Evolutionary conservation across 2,113 vertebrate genomes (phyloP), one percentile per base, ranked within the genome.

Genomic region (Tachysurus fulvidraco): DNA sequence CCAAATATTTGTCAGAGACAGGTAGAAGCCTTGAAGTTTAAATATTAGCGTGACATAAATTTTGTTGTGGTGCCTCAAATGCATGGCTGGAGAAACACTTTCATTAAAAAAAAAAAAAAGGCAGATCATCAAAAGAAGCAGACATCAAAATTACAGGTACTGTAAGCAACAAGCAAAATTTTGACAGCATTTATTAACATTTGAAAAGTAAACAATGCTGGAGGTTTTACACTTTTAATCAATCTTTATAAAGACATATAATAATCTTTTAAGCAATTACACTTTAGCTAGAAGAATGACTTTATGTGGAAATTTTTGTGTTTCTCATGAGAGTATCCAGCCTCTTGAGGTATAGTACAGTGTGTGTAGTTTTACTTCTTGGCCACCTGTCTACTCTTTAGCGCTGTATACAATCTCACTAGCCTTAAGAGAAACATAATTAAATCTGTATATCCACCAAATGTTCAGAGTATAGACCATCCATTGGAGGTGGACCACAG

Each of bases 341-440:
- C 91, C 88, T 92, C 46, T 89, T 78, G 82, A 85, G 85, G 36
- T 73, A 67, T 57, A 79, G 0, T 83, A 44, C n/a, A 74, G 36
- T 52, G 55, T 84, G 80, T 21, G 55, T 69, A 69, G 59, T 83
- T n/a, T 88, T 76, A 87, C 44, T 19, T 88, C 83, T 85, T 62
- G 41, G 52, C 65, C 23, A 83, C 21, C 65, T 65, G 83, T 65
- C 64, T 60, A 80, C 77, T 86, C 7, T 44, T 83, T 92, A 52
- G n/a, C 87, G 81, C 78, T 87, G n/a, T 85, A 64, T 30, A 77
- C 41, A 80, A 59, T 67, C 41, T 83, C 76, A 59, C 76, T 80
- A 25, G 13, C 74, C 80, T 69, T 86, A 64, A 50, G n/a, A 23
- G 25, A 36, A 23, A 62, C 10, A 41, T 57, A 44, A 57, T 59